These are phyloP conservation scores for Aphaenogaster floridana DNA, from an alignment of 1,140 invertebrate genomes.

Conservation along the genomic window DNA sequence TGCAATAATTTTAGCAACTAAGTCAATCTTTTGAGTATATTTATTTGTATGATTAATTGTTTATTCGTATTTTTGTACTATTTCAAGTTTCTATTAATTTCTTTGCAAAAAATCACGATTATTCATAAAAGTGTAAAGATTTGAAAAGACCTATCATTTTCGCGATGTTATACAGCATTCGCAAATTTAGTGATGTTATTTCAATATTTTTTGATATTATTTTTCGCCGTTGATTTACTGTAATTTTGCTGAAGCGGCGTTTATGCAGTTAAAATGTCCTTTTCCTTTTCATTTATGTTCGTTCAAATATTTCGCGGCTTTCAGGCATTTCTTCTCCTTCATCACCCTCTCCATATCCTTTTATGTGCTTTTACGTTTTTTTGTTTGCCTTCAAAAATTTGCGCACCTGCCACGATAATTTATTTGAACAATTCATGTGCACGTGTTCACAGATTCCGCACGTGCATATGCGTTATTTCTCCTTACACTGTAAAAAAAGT, in stretches of 20 bases:
- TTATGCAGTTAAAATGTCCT: conserved; percentile 58
- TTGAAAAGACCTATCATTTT: not conserved
- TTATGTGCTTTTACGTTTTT: not conserved
- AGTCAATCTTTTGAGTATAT: not conserved
- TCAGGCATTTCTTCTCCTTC: conserved; percentile 24
- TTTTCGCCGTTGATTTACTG: conserved; percentile 37
- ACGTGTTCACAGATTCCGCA: not conserved
- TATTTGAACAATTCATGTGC: conserved; percentile 47
- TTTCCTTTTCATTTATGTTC: not conserved
- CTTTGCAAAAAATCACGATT: not conserved
- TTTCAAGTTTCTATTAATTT: not conserved
- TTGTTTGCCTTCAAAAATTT: not conserved
- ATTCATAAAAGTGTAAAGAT: not conserved
- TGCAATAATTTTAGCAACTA: not conserved
- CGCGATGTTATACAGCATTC: not conserved
- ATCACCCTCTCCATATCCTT: conserved; percentile 21
- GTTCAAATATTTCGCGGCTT: not conserved
- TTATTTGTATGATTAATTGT: not conserved
- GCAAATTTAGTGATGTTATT: not conserved
- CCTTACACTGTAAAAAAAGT: not conserved
- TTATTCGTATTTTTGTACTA: not conserved
- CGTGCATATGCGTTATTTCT: not conserved
- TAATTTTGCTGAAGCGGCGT: conserved; percentile 58
- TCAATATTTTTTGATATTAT: conserved; percentile 72
- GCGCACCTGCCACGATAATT: conserved; percentile 31